Evolutionary conservation across 2,797 vertebrate species (phyloP).

Genomic region (Myotis myotis): DNA sequence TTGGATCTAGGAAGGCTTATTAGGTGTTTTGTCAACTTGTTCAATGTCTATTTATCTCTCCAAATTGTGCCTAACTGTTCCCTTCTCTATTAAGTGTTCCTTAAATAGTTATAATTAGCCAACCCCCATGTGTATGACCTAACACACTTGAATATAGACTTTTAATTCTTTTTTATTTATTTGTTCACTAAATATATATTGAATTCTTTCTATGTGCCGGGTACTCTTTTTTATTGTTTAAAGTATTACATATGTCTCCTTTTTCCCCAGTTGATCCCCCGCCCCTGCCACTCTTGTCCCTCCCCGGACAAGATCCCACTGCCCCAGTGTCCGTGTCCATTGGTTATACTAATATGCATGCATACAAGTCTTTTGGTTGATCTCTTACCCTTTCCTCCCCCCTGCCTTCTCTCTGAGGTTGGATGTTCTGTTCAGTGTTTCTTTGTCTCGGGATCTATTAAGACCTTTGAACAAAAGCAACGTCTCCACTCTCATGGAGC

Average conservation of each 20-base stretch:
- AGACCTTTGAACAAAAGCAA: neutral
- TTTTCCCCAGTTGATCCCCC: no score
- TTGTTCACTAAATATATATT: neutral
- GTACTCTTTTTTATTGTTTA: no score
- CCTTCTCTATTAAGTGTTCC: constrained; percentile 6
- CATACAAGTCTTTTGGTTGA: no score
- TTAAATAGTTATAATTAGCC: neutral
- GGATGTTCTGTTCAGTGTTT: no score
- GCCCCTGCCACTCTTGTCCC: no score
- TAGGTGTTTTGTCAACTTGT: neutral
- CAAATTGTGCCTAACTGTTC: constrained; percentile 3
- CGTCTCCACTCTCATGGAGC: neutral
- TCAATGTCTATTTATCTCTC: neutral
- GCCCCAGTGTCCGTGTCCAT: no score
- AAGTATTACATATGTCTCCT: no score
- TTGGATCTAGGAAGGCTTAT: neutral
- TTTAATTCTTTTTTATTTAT: neutral
- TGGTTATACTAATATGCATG: no score
- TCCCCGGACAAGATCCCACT: no score
- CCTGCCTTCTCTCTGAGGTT: no score
- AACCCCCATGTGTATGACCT: neutral
- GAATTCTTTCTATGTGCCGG: neutral
- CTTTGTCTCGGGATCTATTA: neutral
- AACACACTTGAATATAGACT: neutral
- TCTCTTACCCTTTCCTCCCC: no score